Evolutionary conservation across 2,797 vertebrate species (phyloP), one percentile per base, ranked within the genome.

Genomic region (Gadopsis marmoratus): DNA sequence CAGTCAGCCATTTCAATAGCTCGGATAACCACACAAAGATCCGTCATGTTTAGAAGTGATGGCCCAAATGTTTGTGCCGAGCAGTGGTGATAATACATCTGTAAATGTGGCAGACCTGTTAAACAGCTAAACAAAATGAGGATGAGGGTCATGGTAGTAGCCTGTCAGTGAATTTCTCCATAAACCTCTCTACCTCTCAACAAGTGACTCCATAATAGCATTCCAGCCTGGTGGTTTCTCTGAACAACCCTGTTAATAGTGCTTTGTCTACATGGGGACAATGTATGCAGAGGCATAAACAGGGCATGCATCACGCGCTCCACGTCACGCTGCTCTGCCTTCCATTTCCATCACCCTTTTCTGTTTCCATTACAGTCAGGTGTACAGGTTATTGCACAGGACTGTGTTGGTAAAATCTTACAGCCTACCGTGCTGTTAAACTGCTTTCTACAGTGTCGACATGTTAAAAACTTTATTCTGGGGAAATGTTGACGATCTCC

Each of bases 261-360:
- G 13, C 41, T 55, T 39, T 31, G 29, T 58, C 68, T 58, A 47
- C 54, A 33, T 16, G 54, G 58, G 7, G 26, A 16, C 41, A 48
- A 70, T 59, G 41, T 70, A 70, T 70, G 68, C 68, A 70, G 21
- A 47, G 41, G 29, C 68, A 70, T 54, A 58, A 53, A 16, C 47
- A 29, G 55, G 47, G 7, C 2, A 47, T 53, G 35, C 31, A 2
- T 4, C 4, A 3, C n/a, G 0, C 3, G 11, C 45, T 72, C 35
- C n/a, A 14, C 43, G 35, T 31, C 48, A 53, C 58, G 3, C 59
- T 45, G 37, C 71, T 62, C 26, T 54, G 59, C 48, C 70, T n/a
- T 39, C 16, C 5, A 11, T 66, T 55, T 50, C 59, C 13, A n/a
- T 14, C 59, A 2, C 23, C 12, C 45, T 19, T 21, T 5, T 16